Conservation (phyloP, 1,140 invertebrate species). For the Conus ventricosus region DNA sequence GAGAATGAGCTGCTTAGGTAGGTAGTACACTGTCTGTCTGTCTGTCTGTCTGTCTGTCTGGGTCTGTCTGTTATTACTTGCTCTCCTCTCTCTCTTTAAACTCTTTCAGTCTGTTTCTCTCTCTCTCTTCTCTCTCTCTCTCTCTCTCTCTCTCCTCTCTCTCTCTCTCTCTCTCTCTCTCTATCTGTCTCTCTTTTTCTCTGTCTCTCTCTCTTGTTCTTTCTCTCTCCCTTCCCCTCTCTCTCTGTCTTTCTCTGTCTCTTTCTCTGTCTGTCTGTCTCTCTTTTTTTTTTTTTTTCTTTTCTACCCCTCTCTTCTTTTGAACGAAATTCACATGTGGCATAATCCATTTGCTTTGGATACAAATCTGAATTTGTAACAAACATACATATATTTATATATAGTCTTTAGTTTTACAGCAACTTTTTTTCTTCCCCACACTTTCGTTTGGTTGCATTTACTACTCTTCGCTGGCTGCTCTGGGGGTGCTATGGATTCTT, state of each 20-base stretch:
- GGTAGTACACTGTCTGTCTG: not conserved
- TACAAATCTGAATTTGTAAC: no score
- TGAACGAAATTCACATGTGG: not conserved
- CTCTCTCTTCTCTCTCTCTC: not conserved
- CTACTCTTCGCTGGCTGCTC: no score
- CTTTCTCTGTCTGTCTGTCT: not conserved
- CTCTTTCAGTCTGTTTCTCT: not conserved
- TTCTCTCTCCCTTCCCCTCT: not conserved
- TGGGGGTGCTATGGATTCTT: no score
- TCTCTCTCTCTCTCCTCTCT: not conserved
- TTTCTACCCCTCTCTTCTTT: not conserved
- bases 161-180: not conserved
- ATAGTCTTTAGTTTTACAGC: no score
- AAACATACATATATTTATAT: no score
- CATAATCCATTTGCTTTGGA: not conserved
- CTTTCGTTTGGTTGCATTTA: no score
- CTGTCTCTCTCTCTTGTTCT: not conserved
- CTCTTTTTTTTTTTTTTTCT: not conserved
- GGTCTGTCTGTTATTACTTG: not conserved
- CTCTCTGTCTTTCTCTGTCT: not conserved
- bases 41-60: not conserved
- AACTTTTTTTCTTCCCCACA: no score
- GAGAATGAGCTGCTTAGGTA: constrained; percentile 67
- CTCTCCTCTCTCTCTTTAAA: not conserved
- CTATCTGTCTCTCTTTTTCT: not conserved